Percentiles rank a stretch among this genome's conserved stretches.
phyloP scores from a whole-genome alignment of 1,140 invertebrate species.

The Ceratoteleas bidentatus region DNA sequence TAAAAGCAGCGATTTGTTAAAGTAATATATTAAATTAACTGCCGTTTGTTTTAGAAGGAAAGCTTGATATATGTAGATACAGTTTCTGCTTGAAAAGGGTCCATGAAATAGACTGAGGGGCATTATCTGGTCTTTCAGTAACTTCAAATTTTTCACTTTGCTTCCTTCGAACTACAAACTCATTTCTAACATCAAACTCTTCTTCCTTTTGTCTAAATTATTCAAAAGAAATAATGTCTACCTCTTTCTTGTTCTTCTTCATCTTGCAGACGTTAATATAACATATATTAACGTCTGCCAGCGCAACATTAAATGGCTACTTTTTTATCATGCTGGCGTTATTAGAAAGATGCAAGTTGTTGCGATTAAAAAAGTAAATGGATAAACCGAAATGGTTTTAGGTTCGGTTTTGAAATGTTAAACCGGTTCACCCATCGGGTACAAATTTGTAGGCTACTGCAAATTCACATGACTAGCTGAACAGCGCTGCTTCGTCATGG shows the following conservation, averaged over 20 bases:
- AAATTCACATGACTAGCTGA: conserved; percentile 30
- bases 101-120: too few relatives aligned
- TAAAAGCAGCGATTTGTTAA: too few relatives aligned
- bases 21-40: too few relatives aligned
- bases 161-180: too few relatives aligned
- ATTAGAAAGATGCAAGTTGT: conserved; percentile 56
- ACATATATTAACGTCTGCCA: conserved; percentile 14
- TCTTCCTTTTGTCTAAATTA: not conserved
- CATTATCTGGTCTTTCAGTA: too few relatives aligned
- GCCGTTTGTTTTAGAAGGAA: too few relatives aligned
- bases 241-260: not conserved
- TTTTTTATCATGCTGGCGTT: conserved; percentile 20
- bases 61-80: too few relatives aligned
- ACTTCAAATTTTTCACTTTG: too few relatives aligned
- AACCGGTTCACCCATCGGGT: conserved; percentile 36
- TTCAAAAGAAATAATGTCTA: not conserved
- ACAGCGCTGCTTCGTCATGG: conserved; percentile 23
- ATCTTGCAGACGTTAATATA: not conserved
- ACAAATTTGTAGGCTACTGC: conserved; percentile 40
- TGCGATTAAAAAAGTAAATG: conserved; percentile 19
- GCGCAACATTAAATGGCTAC: conserved; percentile 8
- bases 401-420: conserved; percentile 3
- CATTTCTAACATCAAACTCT: too few relatives aligned
- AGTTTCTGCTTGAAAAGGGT: too few relatives aligned
- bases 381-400: conserved; percentile 29